Evolutionary conservation across 2,113 vertebrate species (phyloP).

Genomic region (Pionites leucogaster): DNA sequence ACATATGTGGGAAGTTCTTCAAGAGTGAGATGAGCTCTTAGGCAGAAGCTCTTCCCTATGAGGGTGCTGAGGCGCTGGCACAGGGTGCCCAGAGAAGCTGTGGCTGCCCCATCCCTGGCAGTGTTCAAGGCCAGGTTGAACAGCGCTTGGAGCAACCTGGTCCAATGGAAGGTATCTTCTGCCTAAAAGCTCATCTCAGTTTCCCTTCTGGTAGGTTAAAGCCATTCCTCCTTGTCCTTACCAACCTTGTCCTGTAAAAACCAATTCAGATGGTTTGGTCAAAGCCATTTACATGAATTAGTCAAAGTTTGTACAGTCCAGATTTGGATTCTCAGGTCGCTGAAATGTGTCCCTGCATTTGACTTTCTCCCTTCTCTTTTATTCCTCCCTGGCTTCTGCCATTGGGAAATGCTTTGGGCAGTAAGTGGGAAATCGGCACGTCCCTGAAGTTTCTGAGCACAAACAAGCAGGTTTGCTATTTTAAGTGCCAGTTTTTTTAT

Average conservation of each 20-base stretch:
- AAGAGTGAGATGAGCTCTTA: not conserved
- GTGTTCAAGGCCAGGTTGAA: not conserved
- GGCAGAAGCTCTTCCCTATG: not conserved
- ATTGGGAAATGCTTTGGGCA: not conserved
- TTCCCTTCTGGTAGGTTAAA: not conserved
- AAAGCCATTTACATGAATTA: not conserved
- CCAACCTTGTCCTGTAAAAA: not conserved
- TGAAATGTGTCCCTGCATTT: not conserved
- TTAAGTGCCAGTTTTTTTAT: not conserved
- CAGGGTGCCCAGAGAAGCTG: not conserved
- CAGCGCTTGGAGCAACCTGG: not conserved
- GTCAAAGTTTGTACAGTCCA: not conserved
- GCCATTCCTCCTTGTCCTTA: not conserved
- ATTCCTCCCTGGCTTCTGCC: not conserved
- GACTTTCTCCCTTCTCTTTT: not conserved
- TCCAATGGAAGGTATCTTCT: not conserved
- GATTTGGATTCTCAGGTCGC: not conserved
- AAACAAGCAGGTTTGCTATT: slow-evolving; percentile 42
- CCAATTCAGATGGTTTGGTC: not conserved
- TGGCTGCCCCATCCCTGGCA: not conserved
- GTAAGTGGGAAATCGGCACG: not conserved
- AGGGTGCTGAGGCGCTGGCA: not conserved
- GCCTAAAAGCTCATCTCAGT: not conserved
- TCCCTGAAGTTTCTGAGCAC: not conserved
- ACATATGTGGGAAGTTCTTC: not conserved